These are phyloP conservation scores for Columba guinea DNA, from an alignment of 2,797 vertebrate species.

Conservation along the genomic window DNA sequence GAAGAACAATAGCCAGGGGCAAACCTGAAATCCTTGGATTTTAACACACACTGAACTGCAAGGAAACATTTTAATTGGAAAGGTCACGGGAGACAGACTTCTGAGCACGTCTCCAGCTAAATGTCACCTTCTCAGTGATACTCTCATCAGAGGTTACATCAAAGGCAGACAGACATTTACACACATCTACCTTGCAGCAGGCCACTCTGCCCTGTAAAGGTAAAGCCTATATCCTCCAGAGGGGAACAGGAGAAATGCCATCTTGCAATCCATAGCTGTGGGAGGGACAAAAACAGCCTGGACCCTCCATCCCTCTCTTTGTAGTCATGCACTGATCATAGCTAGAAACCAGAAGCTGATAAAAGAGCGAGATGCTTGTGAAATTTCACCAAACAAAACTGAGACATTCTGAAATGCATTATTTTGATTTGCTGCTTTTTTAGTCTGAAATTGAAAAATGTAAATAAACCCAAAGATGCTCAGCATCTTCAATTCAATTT, in stretches of 20 bases:
- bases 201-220: background rate
- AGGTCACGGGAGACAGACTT: background rate
- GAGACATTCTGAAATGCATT: background rate
- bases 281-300: background rate
- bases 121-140: background rate
- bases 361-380: background rate
- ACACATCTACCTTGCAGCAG: background rate
- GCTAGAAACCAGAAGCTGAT: background rate
- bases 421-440: background rate
- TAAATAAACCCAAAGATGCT: background rate
- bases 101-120: background rate
- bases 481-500: background rate
- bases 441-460: background rate
- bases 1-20: background rate
- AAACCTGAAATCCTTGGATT: constrained; percentile 3
- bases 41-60: background rate
- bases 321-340: background rate
- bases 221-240: background rate
- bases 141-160: background rate
- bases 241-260: background rate
- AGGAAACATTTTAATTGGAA: background rate
- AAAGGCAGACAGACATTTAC: background rate
- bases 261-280: background rate
- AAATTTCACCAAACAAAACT: background rate
- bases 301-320: background rate